These are phyloP conservation scores for Philhelius pedissequus DNA, from an alignment of 2,888 invertebrate genomes.

Conservation along the genomic window DNA sequence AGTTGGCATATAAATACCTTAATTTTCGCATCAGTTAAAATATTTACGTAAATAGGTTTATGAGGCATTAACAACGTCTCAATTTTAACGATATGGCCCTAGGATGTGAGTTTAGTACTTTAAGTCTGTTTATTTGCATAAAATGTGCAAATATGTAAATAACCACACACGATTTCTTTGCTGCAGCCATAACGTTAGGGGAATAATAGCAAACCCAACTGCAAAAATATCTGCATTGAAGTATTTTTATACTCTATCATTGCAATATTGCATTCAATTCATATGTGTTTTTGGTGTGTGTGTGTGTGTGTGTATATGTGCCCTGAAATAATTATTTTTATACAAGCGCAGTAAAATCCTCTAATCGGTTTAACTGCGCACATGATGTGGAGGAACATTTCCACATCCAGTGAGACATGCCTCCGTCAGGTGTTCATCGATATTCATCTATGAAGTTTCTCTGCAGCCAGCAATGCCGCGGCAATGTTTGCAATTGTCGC, in stretches of 20 bases:
- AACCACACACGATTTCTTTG: not conserved
- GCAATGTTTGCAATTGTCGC: slow-evolving; percentile 37
- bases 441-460: slow-evolving; percentile 45
- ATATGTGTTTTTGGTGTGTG: slow-evolving; percentile 6
- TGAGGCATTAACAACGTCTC: not conserved
- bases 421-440: slow-evolving; percentile 65
- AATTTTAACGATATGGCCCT: not conserved
- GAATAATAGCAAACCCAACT: not conserved
- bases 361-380: not conserved
- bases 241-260: slow-evolving; percentile 8
- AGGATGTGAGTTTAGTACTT: not conserved
- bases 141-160: slow-evolving; percentile 11
- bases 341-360: not conserved
- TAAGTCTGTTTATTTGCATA: slow-evolving; percentile 1
- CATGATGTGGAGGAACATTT: slow-evolving; percentile 30
- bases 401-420: slow-evolving; percentile 24
- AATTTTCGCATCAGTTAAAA: not conserved
- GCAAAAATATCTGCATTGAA: slow-evolving; percentile 19
- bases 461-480: not conserved
- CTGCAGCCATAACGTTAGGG: not conserved
- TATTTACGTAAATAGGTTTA: not conserved
- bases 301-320: slow-evolving; percentile 10
- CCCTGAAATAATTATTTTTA: slow-evolving; percentile 11
- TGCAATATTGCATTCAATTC: not conserved
- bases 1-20: no score